Evolutionary conservation across 2,113 vertebrate genomes (phyloP), one percentile per base, ranked within the genome.

Genomic region (Sciurus niger): DNA sequence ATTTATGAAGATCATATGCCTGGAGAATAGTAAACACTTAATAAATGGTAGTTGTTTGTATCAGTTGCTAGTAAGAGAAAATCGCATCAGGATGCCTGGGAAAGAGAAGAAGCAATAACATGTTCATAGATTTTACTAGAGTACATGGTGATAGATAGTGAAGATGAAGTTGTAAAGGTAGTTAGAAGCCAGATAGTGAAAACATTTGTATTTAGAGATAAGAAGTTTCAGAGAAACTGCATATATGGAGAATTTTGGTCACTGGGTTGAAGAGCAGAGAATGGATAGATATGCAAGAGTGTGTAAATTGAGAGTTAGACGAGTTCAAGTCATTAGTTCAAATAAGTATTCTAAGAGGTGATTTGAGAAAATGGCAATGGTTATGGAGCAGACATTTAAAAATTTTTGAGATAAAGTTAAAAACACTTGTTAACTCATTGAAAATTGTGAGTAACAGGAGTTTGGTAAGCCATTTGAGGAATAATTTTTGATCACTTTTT

Each of bases 81-180:
- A 60, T 90, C 78, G 20, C 6, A 40, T 51, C 85, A 85, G 11
- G 34, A 83, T 83, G 55, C 77, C 30, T 86, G 37, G 20, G 40
- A 63, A 84, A 60, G 25, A 16, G 12, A 95, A 63, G 46, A 93
- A 46, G 37, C 28, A 84, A 68, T 96, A 87, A 84, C 32, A 93
- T 37, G 8, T 86, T 16, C 14, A 92, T 68, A 65, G 5, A 84
- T 90, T 74, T 95, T 58, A 72, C 37, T 77, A 55, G 34, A 92
- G 18, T 65, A 76, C 84, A n/a, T 83, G 73, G 20, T 82, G 53
- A 58, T 82, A 95, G 48, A 55, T 40, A 55, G 46, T 46, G 9
- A 80, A 34, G 8, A 68, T 90, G 51, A 96, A 96, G 14, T n/a
- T 93, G n/a, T 72, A 79, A 93, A 77, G 53, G 85, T 24, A 90